Percentiles rank a stretch among this genome's conserved stretches.
Conservation (phyloP, 2,113 vertebrate species). For the Climacteris rufus region DNA sequence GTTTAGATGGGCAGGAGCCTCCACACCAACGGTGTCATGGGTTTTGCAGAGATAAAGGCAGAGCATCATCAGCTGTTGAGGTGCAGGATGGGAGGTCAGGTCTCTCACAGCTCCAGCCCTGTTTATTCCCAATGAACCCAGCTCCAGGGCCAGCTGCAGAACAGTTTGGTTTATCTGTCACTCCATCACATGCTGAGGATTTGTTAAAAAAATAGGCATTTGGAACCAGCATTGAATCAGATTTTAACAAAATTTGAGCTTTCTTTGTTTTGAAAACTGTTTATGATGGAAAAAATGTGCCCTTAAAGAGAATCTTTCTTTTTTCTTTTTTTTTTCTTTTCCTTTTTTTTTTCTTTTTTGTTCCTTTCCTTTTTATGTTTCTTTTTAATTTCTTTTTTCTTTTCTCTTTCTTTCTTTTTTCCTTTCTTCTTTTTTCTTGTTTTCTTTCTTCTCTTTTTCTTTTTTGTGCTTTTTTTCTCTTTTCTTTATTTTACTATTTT, state of each 20-base stretch:
- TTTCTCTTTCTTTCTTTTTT: fast-evolving
- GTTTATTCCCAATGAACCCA: background rate
- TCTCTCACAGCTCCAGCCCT: background rate
- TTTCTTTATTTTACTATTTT: background rate
- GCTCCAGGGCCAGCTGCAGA: background rate
- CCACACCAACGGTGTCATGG: fast-evolving
- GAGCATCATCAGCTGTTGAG: fast-evolving
- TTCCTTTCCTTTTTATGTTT: fast-evolving
- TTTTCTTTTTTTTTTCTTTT: fast-evolving
- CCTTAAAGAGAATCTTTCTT: fast-evolving
- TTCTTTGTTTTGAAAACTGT: background rate
- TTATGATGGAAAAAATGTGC: background rate
- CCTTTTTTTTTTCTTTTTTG: fast-evolving
- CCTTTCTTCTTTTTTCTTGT: fast-evolving
- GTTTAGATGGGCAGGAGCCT: background rate
- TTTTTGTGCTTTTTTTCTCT: no score
- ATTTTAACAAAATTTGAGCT: fast-evolving
- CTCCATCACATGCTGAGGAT: background rate
- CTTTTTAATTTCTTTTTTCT: fast-evolving
- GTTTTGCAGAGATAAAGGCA: background rate
- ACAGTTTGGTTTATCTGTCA: background rate
- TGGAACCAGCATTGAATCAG: background rate
- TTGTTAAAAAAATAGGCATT: background rate
- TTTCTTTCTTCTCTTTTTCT: fast-evolving
- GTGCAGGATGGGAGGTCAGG: background rate